Percentiles rank a stretch among this genome's conserved stretches.
phyloP scores from a whole-genome alignment of 2,113 vertebrate genomes.

The Stercorarius parasiticus region DNA sequence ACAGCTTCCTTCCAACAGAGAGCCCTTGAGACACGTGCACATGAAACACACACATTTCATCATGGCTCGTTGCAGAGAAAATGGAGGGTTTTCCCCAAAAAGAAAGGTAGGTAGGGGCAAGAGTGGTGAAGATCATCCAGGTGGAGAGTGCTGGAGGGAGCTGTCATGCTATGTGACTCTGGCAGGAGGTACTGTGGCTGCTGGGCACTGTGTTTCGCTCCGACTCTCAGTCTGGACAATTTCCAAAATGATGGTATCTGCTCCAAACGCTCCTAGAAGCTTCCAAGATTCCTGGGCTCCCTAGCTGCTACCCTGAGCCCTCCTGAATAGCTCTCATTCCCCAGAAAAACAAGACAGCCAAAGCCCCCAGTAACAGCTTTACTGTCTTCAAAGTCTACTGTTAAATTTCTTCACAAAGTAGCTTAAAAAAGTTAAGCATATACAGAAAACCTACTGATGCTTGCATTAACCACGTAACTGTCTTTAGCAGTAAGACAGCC shows the following conservation, averaged over 20 bases:
- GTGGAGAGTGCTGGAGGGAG: neutral
- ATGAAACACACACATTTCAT: neutral
- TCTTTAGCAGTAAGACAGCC: neutral
- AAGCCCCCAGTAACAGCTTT: neutral
- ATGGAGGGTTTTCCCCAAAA: neutral
- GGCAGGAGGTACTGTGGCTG: neutral
- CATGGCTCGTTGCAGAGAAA: neutral
- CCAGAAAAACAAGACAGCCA: neutral
- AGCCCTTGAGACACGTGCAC: neutral
- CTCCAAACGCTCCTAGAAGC: neutral
- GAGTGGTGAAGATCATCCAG: neutral
- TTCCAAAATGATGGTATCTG: neutral
- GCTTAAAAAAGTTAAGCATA: neutral
- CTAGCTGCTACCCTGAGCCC: neutral
- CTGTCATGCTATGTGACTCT: neutral
- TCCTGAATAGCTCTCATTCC: neutral
- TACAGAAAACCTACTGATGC: neutral
- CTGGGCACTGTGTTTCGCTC: neutral
- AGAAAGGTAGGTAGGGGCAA: neutral
- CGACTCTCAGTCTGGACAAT: neutral
- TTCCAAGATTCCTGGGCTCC: constrained; percentile 5
- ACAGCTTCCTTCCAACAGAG: constrained; percentile 30
- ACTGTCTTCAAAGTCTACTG: neutral
- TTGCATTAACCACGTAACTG: neutral
- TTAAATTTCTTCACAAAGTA: neutral